Conservation (phyloP, 2,113 vertebrate genomes). For the Aldabrachelys gigantea region DNA sequence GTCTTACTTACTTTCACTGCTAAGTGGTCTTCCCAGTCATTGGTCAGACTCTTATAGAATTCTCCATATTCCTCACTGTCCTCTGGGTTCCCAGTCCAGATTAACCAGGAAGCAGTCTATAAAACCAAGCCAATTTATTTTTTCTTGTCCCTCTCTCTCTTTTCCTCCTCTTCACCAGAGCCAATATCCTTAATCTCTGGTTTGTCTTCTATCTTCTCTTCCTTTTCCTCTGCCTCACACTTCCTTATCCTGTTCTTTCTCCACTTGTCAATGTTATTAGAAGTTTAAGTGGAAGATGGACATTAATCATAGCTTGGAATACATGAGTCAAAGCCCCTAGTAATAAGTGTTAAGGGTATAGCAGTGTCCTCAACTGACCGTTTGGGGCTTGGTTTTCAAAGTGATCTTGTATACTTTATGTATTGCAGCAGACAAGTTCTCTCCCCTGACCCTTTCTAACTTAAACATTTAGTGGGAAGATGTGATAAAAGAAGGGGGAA, state of each 20-base stretch:
- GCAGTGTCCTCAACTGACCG: too few relatives aligned
- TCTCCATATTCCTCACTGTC: slow-evolving; percentile 96
- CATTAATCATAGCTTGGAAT: fast-evolving
- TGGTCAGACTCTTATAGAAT: slow-evolving; percentile 96
- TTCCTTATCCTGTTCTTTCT: slow-evolving; percentile 88
- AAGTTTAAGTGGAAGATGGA: fast-evolving
- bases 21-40: slow-evolving; percentile 88
- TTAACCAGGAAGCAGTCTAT: background rate
- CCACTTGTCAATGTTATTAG: slow-evolving; percentile 69
- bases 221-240: slow-evolving; percentile 86
- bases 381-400: too few relatives aligned
- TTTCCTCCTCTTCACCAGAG: slow-evolving; percentile 87
- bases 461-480: too few relatives aligned
- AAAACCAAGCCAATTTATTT: slow-evolving; percentile 72
- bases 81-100: slow-evolving; percentile 96
- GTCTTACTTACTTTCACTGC: slow-evolving; percentile 83
- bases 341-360: too few relatives aligned
- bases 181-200: slow-evolving; percentile 88
- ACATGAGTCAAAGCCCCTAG: background rate
- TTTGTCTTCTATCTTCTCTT: slow-evolving; percentile 81
- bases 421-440: too few relatives aligned
- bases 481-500: too few relatives aligned
- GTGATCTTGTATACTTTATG: too few relatives aligned
- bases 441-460: too few relatives aligned
- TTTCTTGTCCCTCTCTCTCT: slow-evolving; percentile 84